Evolutionary conservation across 2,888 invertebrate species (phyloP).

Genomic region (Schrankia costaestrigalis): DNA sequence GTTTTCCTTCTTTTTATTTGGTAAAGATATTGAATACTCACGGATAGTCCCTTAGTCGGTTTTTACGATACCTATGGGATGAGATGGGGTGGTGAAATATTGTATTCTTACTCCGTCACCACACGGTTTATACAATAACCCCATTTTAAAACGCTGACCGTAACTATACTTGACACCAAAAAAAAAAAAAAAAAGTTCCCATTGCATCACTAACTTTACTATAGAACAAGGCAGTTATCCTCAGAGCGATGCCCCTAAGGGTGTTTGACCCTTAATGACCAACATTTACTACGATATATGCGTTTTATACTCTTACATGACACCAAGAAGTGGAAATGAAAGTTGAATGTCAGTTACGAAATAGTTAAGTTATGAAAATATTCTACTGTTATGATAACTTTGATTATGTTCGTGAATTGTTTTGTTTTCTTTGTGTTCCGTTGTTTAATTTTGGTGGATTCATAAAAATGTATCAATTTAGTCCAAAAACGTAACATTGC

Average conservation of each 20-base stretch:
- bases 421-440: slow-evolving; percentile 2
- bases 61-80: too few species aligned
- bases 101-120: too few species aligned
- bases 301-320: slow-evolving; percentile 24
- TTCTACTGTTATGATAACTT: not conserved
- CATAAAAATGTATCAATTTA: too few species aligned
- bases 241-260: slow-evolving; percentile 46
- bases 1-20: too few species aligned
- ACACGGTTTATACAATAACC: too few species aligned
- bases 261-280: slow-evolving; percentile 59
- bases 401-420: slow-evolving; percentile 2
- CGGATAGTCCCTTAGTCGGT: too few species aligned
- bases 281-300: slow-evolving; percentile 40
- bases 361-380: slow-evolving; percentile 20
- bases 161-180: too few species aligned
- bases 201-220: slow-evolving; percentile 34
- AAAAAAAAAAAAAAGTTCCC: slow-evolving; percentile 4
- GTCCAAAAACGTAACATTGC: too few species aligned
- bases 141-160: too few species aligned
- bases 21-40: too few species aligned
- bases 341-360: slow-evolving; percentile 17
- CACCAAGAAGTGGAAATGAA: slow-evolving; percentile 22
- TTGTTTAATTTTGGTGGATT: too few species aligned
- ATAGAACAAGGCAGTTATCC: slow-evolving; percentile 51
- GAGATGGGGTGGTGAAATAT: too few species aligned